Conservation (phyloP, 2,888 invertebrate genomes). For the Drosophila picticornis region DNA sequence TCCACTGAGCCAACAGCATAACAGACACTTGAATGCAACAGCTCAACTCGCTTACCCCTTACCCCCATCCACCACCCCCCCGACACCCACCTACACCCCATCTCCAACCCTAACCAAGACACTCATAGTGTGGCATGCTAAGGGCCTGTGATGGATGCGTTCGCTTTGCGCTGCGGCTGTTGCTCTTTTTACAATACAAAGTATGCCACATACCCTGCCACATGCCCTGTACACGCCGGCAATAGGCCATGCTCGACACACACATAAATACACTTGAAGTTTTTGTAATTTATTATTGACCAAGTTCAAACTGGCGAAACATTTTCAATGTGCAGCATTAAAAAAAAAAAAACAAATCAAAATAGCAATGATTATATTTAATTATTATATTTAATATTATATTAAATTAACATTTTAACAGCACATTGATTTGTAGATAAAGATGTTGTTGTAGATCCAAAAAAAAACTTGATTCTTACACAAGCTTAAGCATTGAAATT, state of each 20-base stretch:
- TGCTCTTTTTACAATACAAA: conserved; percentile 48
- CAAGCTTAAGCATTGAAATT: background rate
- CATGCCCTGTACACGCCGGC: too few species aligned
- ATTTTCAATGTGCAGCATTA: background rate
- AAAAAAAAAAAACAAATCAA: background rate
- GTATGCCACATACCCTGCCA: conserved; percentile 25
- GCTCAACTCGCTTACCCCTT: conserved; percentile 36
- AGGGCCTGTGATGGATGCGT: conserved; percentile 62
- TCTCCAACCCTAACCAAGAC: conserved; percentile 3
- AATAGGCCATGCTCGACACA: background rate
- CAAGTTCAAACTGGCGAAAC: background rate
- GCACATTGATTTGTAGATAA: background rate
- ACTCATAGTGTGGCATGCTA: conserved; percentile 38
- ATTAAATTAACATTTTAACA: background rate
- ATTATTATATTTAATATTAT: too few species aligned
- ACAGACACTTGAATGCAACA: conserved; percentile 54
- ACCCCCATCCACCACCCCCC: background rate
- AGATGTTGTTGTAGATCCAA: background rate
- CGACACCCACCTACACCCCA: background rate
- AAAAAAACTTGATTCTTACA: background rate
- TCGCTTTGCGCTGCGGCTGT: conserved; percentile 52
- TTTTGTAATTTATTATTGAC: background rate
- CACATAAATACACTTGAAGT: background rate
- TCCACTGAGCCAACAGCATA: conserved; percentile 68
- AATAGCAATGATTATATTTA: background rate